Base-by-base conservation (phyloP, 2,113 vertebrate species). In the Strix aluco region DNA sequence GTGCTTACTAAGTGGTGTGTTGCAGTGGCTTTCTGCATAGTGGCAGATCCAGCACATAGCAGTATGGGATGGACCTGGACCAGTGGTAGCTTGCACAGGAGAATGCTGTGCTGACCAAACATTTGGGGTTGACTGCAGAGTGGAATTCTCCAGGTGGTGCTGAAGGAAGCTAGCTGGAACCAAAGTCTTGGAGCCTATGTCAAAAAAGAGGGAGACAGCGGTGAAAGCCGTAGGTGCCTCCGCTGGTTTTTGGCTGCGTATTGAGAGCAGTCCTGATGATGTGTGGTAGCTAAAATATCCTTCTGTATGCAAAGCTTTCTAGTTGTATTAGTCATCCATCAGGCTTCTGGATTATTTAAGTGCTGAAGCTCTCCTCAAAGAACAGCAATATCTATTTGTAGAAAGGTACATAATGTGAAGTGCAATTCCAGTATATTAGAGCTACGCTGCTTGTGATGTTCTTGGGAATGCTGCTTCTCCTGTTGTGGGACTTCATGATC, bases 271-370 rank as follows among this genome's bases (percentile, higher is more conserved):
- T 83, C 19, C 54, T 80, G 58, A 40, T 42, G 62, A 66, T 70
- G 55, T 83, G 82, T 34, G 80, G 61, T 93, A 92, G 88, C 86
- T 81, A 78, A 72, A 94, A 92, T 91, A 92, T 30, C 63, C 38
- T 88, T 34, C 74, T 91, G 47, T 95, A 51, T 4, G 0, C 0
- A 1, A 32, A 96, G 73, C 84, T 87, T 87, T 96, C 95, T 84
- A n/a, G 79, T 91, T 97, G 83, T 86, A 95, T 97, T 97, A 96
- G 92, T 96, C 94, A 96, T 94, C 86, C 86, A 55, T 93, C 94
- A 95, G 86, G 52, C 88, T 96, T 30, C 86, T 94, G 95, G 96
- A 86, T 91, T 73, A 94, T 82, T 94, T 86, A 86, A 94, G 83
- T 86, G 91, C 88, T 84, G 55, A 73, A 95, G 72, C 91, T 94